These are phyloP conservation scores for Elmis aenea DNA, from an alignment of 2,888 invertebrate genomes.

Conservation along the genomic window DNA sequence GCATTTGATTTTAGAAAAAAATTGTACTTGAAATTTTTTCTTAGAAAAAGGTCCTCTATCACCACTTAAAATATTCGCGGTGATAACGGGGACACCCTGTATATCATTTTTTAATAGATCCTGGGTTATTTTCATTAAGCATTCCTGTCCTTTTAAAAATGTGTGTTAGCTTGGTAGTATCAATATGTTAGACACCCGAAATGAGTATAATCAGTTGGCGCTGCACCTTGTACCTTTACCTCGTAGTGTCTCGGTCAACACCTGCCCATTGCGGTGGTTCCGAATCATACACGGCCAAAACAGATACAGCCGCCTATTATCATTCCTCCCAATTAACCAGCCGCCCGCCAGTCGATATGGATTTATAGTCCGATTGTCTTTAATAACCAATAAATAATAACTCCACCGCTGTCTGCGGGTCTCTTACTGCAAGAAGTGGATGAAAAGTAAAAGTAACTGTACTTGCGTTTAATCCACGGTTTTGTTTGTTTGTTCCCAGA, in stretches of 20 bases:
- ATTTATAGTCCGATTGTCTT: constrained; percentile 25
- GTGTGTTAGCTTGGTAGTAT: too few species aligned
- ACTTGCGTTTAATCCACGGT: constrained; percentile 1
- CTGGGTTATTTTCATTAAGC: too few species aligned
- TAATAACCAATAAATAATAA: constrained; percentile 22
- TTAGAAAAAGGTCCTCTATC: too few species aligned
- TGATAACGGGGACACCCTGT: too few species aligned
- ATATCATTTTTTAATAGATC: too few species aligned
- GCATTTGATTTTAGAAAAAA: too few species aligned
- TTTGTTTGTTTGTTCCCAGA: constrained; percentile 4
- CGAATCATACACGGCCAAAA: constrained; percentile 10
- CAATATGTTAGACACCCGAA: too few species aligned
- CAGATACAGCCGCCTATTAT: constrained; percentile 20
- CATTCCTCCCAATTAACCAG: constrained; percentile 25
- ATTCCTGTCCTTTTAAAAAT: too few species aligned
- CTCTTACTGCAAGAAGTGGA: constrained; percentile 8
- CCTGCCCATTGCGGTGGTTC: constrained; percentile 11
- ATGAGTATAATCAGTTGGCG: too few species aligned
- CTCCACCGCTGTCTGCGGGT: constrained; percentile 15
- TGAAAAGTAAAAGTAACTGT: constrained; percentile 17
- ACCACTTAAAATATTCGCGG: too few species aligned
- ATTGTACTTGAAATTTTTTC: too few species aligned
- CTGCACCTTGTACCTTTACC: too few species aligned
- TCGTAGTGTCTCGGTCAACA: constrained; percentile 2
- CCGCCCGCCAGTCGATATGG: constrained; percentile 23